These are phyloP conservation scores for Palloptera scutellata DNA, from an alignment of 2,888 invertebrate species.

Conservation along the genomic window DNA sequence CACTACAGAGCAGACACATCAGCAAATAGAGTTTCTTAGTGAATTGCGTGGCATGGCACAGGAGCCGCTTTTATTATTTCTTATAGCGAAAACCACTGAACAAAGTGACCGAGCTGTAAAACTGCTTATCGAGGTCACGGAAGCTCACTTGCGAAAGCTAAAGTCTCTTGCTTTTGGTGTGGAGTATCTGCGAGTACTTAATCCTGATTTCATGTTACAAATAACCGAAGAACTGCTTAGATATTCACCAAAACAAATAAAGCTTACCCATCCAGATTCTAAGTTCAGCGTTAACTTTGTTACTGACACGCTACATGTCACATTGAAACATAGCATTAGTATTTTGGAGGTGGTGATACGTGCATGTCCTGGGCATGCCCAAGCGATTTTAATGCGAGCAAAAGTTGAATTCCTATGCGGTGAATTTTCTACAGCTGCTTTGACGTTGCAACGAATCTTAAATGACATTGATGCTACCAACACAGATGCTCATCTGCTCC, in stretches of 20 bases:
- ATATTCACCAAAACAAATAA: slow-evolving; percentile 74
- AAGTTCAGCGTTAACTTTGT: slow-evolving; percentile 48
- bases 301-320: slow-evolving; percentile 64
- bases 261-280: slow-evolving; percentile 37
- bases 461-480: slow-evolving; percentile 80
- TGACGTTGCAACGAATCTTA: slow-evolving; percentile 75
- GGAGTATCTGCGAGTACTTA: slow-evolving; percentile 76
- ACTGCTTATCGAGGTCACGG: slow-evolving; percentile 71
- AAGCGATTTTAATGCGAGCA: slow-evolving; percentile 75
- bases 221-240: slow-evolving; percentile 79
- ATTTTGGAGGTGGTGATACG: slow-evolving; percentile 77
- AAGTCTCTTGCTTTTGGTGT: slow-evolving; percentile 75
- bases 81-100: slow-evolving; percentile 71
- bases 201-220: slow-evolving; percentile 86
- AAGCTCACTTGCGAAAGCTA: slow-evolving; percentile 66
- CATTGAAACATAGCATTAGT: slow-evolving; percentile 70
- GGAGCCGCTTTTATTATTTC: slow-evolving; percentile 73
- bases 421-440: slow-evolving; percentile 76
- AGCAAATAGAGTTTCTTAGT: slow-evolving; percentile 83
- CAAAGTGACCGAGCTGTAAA: slow-evolving; percentile 68
- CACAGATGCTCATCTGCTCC: slow-evolving; percentile 83
- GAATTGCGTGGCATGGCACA: slow-evolving; percentile 77
- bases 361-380: slow-evolving; percentile 82
- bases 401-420: slow-evolving; percentile 84
- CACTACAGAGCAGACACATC: slow-evolving; percentile 58